Evolutionary conservation across 23 tunicate genomes (phyloP).

Genomic region (Corella eumyota): DNA sequence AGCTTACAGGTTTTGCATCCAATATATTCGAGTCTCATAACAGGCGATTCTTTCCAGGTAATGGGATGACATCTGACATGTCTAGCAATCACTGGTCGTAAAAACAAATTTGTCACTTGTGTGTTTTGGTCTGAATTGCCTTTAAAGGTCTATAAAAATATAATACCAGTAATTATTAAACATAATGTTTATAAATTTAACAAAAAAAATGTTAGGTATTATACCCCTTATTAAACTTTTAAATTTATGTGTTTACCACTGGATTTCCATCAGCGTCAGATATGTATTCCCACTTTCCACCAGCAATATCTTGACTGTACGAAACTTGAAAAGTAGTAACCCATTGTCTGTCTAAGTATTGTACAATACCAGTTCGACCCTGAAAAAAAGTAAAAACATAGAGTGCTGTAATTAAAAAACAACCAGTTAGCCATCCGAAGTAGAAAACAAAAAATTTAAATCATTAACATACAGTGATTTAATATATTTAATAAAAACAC

Average conservation of each 20-base stretch:
- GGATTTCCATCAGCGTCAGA: constrained; percentile 41
- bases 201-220: background rate
- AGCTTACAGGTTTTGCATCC: constrained; percentile 71
- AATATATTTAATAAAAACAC: too few species aligned
- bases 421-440: too few species aligned
- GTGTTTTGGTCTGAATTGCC: constrained; percentile 81
- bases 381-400: background rate
- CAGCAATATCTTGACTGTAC: constrained; percentile 48
- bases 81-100: constrained; percentile 62
- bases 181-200: too few species aligned
- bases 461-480: too few species aligned
- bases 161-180: too few species aligned
- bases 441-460: background rate
- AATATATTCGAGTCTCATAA: constrained; percentile 70
- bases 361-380: constrained; percentile 60
- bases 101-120: constrained; percentile 75
- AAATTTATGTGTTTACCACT: constrained; percentile 12
- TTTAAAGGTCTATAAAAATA: constrained; percentile 13
- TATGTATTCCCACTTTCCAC: constrained; percentile 54
- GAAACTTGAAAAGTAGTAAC: constrained; percentile 67
- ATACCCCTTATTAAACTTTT: background rate
- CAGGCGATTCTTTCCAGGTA: constrained; percentile 31
- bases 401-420: background rate
- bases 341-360: constrained; percentile 57
- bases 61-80: constrained; percentile 66